phyloP scores from a whole-genome alignment of 2,113 vertebrate species.

The Malurus melanocephalus region DNA sequence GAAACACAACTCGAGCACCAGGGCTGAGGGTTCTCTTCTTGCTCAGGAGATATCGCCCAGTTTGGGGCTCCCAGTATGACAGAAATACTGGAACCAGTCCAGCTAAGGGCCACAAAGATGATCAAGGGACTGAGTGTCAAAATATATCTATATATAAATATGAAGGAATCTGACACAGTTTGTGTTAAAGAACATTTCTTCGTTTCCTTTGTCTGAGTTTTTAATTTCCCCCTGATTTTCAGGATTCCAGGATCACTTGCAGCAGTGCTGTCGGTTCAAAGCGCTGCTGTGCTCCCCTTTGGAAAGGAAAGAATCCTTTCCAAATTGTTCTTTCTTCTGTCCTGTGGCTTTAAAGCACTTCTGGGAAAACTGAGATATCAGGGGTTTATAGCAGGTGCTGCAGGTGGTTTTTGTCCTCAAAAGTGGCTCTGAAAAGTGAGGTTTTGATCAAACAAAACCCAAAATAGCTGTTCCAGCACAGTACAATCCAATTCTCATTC shows the following conservation, averaged over 20 bases:
- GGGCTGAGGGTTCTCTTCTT: neutral
- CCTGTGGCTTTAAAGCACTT: neutral
- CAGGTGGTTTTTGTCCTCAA: neutral
- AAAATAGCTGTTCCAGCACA: neutral
- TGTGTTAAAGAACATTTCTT: too few relatives aligned
- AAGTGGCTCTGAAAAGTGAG: neutral
- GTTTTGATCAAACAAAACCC: neutral
- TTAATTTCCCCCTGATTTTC: too few relatives aligned
- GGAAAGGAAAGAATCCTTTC: too few relatives aligned
- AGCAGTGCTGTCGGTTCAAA: too few relatives aligned
- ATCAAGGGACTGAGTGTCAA: neutral
- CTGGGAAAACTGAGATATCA: neutral
- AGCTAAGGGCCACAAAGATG: neutral
- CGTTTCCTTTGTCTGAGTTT: too few relatives aligned
- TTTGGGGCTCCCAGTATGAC: neutral
- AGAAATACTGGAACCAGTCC: neutral
- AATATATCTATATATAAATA: too few relatives aligned
- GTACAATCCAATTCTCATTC: neutral
- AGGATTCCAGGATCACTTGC: too few relatives aligned
- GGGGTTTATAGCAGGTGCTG: neutral
- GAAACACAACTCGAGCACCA: neutral
- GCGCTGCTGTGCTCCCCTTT: too few relatives aligned
- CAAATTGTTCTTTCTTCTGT: neutral
- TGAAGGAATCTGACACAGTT: too few relatives aligned
- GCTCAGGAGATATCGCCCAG: neutral